Evolutionary conservation across 2,888 invertebrate species (phyloP).

Genomic region (Eilema depressum): DNA sequence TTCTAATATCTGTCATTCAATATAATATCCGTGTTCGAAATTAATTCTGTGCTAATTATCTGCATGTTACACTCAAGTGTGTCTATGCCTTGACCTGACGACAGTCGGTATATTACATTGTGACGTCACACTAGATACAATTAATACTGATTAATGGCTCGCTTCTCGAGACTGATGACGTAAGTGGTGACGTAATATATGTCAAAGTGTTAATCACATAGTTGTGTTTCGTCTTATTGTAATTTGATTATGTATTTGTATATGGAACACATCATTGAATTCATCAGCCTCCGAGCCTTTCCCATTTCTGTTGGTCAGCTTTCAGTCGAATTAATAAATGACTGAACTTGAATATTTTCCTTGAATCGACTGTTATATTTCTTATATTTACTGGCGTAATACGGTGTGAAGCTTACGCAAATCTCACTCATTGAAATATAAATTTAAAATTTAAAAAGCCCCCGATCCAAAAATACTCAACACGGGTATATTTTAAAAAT

Average conservation of each 20-base stretch:
- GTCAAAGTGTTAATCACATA: slow-evolving; percentile 38
- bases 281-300: neutral
- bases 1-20: neutral
- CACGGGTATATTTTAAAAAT: too few relatives aligned
- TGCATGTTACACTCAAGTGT: neutral
- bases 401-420: too few relatives aligned
- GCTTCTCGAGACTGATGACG: slow-evolving; percentile 40
- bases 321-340: neutral
- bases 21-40: neutral
- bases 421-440: too few relatives aligned
- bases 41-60: neutral
- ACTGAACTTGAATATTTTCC: too few relatives aligned
- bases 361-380: too few relatives aligned
- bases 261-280: neutral
- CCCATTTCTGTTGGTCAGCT: neutral
- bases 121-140: slow-evolving; percentile 26
- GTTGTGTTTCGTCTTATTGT: slow-evolving; percentile 33
- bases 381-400: too few relatives aligned
- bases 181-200: slow-evolving; percentile 41
- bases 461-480: too few relatives aligned
- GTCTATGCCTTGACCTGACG: slow-evolving; percentile 27
- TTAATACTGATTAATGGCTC: slow-evolving; percentile 48
- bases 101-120: slow-evolving; percentile 26
- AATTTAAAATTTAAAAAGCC: too few relatives aligned
- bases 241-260: slow-evolving; percentile 31